phyloP scores from a whole-genome alignment of 1,140 invertebrate species.

The Meteorus sp. region DNA sequence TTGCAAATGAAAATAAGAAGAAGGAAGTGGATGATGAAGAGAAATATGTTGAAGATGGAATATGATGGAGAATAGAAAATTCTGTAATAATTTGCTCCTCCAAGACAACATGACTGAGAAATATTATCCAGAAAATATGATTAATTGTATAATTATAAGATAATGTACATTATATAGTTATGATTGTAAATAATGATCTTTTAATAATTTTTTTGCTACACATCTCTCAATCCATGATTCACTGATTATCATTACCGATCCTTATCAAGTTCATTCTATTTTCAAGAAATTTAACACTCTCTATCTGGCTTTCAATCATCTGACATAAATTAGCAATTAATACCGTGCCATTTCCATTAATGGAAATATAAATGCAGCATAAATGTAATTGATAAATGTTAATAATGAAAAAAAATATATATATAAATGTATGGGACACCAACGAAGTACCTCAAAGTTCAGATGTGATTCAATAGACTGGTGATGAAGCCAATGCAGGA shows the following conservation, averaged over 20 bases:
- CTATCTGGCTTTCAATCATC: neutral
- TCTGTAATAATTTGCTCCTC: too few species aligned
- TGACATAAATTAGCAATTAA: neutral
- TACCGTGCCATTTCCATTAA: slow-evolving; percentile 1
- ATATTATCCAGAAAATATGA: neutral
- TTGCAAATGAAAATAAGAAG: too few species aligned
- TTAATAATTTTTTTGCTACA: slow-evolving; percentile 1
- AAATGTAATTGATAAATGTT: neutral
- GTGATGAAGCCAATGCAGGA: neutral
- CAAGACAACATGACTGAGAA: neutral
- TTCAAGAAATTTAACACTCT: neutral
- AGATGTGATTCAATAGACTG: slow-evolving; percentile 16
- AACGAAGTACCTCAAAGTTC: slow-evolving; percentile 23
- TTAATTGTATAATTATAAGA: neutral
- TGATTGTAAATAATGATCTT: neutral
- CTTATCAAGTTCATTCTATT: neutral
- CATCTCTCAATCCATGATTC: neutral
- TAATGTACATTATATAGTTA: neutral
- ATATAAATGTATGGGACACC: slow-evolving; percentile 2
- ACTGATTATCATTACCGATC: neutral
- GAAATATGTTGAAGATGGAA: neutral
- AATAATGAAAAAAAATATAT: neutral
- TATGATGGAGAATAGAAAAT: neutral
- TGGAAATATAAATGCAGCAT: neutral
- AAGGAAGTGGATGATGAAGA: neutral